Evolutionary conservation across 1,140 invertebrate genomes (phyloP).

Genomic region (Drosophila kohkoa): DNA sequence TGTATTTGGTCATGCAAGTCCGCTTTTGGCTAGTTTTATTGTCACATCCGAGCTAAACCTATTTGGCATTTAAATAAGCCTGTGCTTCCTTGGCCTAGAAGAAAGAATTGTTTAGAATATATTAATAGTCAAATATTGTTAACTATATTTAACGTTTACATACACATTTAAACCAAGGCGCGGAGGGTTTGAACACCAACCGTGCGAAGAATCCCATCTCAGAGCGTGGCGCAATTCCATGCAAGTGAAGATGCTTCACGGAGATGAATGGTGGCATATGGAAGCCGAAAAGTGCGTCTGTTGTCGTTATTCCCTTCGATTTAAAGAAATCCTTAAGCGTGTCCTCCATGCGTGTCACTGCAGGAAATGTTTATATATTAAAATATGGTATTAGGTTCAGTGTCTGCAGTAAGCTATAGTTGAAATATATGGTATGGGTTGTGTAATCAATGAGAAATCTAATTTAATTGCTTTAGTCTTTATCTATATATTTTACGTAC

Average conservation of each 20-base stretch:
- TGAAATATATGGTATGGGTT: too few relatives aligned
- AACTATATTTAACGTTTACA: slow-evolving; percentile 72
- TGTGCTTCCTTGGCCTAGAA: slow-evolving; percentile 11
- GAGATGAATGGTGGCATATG: slow-evolving; percentile 96
- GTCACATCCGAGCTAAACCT: background rate
- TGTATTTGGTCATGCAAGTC: background rate
- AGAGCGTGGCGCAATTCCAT: slow-evolving; percentile 92
- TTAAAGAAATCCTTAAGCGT: slow-evolving; percentile 40
- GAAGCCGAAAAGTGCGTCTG: slow-evolving; percentile 91
- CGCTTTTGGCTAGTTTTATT: background rate
- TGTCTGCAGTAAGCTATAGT: too few relatives aligned
- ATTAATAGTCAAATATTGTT: background rate
- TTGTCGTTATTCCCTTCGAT: slow-evolving; percentile 85
- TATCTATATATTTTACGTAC: slow-evolving; percentile 81
- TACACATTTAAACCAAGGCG: slow-evolving; percentile 94
- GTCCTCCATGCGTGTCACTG: slow-evolving; percentile 42
- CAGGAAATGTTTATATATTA: background rate
- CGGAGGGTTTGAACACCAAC: slow-evolving; percentile 90
- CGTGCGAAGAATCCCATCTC: slow-evolving; percentile 90
- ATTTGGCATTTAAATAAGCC: slow-evolving; percentile 5
- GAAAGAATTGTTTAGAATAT: background rate
- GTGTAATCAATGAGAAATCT: background rate
- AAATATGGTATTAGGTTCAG: background rate
- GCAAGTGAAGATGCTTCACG: slow-evolving; percentile 94
- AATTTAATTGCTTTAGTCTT: background rate